phyloP scores from a whole-genome alignment of 2,113 vertebrate genomes.

The Dasypus novemcinctus region DNA sequence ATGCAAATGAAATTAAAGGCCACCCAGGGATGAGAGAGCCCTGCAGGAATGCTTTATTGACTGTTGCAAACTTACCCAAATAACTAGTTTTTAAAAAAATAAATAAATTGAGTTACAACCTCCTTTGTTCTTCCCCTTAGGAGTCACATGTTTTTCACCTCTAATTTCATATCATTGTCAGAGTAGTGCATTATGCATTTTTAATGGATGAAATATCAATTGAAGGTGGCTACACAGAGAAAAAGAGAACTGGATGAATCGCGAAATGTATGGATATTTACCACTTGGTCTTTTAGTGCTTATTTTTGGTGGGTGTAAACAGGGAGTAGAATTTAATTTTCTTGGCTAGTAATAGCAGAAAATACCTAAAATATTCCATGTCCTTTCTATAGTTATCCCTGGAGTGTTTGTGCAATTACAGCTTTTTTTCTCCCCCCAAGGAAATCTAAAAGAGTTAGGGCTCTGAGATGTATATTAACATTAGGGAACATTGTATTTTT shows the following conservation, averaged over 20 bases:
- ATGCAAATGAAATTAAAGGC: conserved; percentile 75
- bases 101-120: conserved; percentile 58
- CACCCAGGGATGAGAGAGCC: conserved; percentile 45
- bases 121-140: conserved; percentile 58
- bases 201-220: conserved; percentile 70
- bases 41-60: conserved; percentile 66
- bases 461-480: neutral
- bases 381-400: conserved; percentile 5
- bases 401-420: neutral
- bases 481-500: neutral
- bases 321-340: conserved; percentile 49
- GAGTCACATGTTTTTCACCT: conserved; percentile 37
- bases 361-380: conserved; percentile 39
- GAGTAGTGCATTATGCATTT: conserved; percentile 15
- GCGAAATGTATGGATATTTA: neutral
- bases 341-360: conserved; percentile 30
- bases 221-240: conserved; percentile 43
- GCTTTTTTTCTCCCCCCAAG: neutral
- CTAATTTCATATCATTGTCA: conserved; percentile 59
- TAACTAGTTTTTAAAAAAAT: conserved; percentile 31
- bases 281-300: conserved; percentile 44
- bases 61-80: conserved; percentile 65
- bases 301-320: conserved; percentile 34
- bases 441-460: neutral
- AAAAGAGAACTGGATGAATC: conserved; percentile 61